phyloP scores from a whole-genome alignment of 2,113 vertebrate genomes.

The Tenebrosternarchus preto region DNA sequence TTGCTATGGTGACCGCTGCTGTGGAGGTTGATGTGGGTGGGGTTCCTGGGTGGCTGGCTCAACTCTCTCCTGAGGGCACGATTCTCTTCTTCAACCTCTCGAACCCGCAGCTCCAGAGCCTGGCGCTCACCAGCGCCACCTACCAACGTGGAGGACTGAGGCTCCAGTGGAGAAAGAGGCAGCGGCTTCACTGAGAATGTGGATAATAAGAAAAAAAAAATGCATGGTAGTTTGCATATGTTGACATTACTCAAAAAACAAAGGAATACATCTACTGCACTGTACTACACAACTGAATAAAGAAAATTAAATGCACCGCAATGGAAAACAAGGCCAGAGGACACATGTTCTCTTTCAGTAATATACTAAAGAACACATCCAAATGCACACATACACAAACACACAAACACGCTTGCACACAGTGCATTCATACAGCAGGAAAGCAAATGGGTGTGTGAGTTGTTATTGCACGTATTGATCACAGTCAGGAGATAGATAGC shows the following conservation, averaged over 20 bases:
- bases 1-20: constrained; percentile 72
- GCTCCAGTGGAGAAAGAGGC: constrained; percentile 85
- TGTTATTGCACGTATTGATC: constrained; percentile 59
- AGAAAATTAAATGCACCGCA: not conserved
- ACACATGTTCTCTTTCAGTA: constrained; percentile 12
- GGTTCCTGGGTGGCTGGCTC: constrained; percentile 78
- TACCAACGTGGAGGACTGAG: constrained; percentile 79
- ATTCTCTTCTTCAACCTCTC: constrained; percentile 95
- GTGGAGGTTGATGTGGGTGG: constrained; percentile 54
- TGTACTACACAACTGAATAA: constrained; percentile 13
- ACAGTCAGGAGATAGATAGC: constrained; percentile 47
- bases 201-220: not conserved
- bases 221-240: not conserved
- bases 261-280: not conserved
- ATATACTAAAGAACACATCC: constrained; percentile 14
- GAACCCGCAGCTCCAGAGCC: constrained; percentile 87
- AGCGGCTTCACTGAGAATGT: constrained; percentile 85
- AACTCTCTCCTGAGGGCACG: constrained; percentile 85
- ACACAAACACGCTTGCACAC: not conserved
- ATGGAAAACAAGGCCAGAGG: constrained; percentile 22
- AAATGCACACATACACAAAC: constrained; percentile 13
- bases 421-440: constrained; percentile 15
- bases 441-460: constrained; percentile 38
- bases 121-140: constrained; percentile 82
- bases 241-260: constrained; percentile 24